Evolutionary conservation across 2,113 vertebrate species (phyloP), one percentile per base, ranked within the genome.

Genomic region (Toxotes jaculatrix): DNA sequence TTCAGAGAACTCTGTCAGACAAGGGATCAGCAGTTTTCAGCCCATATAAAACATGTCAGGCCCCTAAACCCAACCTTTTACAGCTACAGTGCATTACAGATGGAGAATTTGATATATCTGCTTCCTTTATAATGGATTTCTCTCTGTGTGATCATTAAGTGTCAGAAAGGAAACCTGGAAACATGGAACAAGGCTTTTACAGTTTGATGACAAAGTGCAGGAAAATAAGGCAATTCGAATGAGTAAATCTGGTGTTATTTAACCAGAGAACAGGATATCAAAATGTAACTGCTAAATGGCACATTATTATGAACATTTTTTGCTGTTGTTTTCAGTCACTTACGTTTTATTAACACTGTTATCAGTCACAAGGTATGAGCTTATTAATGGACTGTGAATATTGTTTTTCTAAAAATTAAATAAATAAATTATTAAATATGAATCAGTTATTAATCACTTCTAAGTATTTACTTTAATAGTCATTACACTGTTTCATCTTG

Each of bases 71-170:
- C 23, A 74, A 75, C 56, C 53, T 80, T 80, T 73, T 12, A 63
- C 55, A 32, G 65, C 34, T 42, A 43, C 21, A 59, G 17, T 77
- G 59, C 5, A 72, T 62, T 74, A 61, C n/a, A 9, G 19, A 34
- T 12, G 23, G 19, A 51, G 11, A 63, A 34, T 13, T 72, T 5
- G 13, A 66, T 53, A 31, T 21, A 70, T 79, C 59, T 60, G 31
- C 45, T 62, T 56, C 49, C 19, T 16, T 47, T 40, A 47, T 63
- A 11, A 67, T 67, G 36, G 40, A 67, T 73, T 77, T 67, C 12
- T 40, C 23, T 49, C 11, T 27, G 14, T 36, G 40, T 56, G 51
- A 81, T 66, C 10, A n/a, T 36, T 23, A 72, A 79, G 76, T 85
- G 68, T 82, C 79, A 85, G 71, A 1, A 11, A 45, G 7, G 32